These are phyloP conservation scores for Drosophila navojoa DNA, from an alignment of 1,140 invertebrate species.

Conservation along the genomic window DNA sequence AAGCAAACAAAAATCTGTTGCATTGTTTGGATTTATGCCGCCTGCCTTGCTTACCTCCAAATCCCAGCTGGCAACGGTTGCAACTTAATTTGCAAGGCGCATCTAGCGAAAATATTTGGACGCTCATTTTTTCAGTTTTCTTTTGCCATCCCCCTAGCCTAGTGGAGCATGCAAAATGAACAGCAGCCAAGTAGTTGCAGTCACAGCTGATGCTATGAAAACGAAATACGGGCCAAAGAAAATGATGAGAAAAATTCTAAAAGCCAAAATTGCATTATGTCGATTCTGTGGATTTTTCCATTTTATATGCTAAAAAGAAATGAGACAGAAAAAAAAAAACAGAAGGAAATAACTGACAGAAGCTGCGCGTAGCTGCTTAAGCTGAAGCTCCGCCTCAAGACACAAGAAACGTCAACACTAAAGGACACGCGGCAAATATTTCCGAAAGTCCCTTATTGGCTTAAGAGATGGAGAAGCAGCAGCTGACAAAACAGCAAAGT, in stretches of 20 bases:
- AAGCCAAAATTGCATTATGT: constrained; percentile 78
- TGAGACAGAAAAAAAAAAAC: constrained; percentile 32
- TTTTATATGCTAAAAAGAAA: constrained; percentile 23
- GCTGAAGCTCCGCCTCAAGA: constrained; percentile 34
- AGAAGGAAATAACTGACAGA: constrained; percentile 23
- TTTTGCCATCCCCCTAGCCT: constrained; percentile 7
- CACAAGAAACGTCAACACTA: constrained; percentile 67
- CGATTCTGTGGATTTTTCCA: constrained; percentile 73
- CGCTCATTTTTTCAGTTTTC: background rate
- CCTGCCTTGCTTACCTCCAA: constrained; percentile 38
- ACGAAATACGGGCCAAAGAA: constrained; percentile 18
- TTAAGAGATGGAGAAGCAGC: constrained; percentile 8
- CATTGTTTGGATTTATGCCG: constrained; percentile 71
- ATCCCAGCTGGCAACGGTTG: constrained; percentile 4
- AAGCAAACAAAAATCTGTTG: constrained; percentile 44
- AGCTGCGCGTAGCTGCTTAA: constrained; percentile 60
- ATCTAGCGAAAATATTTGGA: constrained; percentile 43
- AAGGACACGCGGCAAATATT: constrained; percentile 37
- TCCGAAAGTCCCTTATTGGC: constrained; percentile 33
- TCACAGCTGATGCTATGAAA: constrained; percentile 12
- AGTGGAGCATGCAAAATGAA: constrained; percentile 28
- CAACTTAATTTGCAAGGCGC: constrained; percentile 40
- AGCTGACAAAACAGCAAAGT: constrained; percentile 16
- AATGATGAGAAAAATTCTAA: constrained; percentile 44
- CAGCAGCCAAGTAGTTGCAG: constrained; percentile 13